These are phyloP conservation scores for Chaenocephalus aceratus DNA, from an alignment of 2,113 vertebrate species.

Conservation along the genomic window DNA sequence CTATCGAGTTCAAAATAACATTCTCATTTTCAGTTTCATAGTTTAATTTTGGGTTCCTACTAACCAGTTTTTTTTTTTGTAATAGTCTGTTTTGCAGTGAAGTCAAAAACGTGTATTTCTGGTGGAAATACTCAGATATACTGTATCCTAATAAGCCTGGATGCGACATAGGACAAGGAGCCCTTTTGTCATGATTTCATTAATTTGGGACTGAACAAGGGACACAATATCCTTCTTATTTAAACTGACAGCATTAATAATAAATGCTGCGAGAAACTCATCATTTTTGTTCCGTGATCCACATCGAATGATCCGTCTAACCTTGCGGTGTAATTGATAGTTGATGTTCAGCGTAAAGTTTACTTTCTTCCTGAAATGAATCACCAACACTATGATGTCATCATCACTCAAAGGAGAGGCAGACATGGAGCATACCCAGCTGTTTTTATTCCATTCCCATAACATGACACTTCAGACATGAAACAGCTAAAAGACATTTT, in stretches of 20 bases:
- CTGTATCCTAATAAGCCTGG: too few species aligned
- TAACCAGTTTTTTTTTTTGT: too few species aligned
- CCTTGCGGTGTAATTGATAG: background rate
- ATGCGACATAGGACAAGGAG: too few species aligned
- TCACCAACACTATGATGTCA: background rate
- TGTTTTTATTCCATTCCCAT: constrained; percentile 58
- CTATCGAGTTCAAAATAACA: background rate
- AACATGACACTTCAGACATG: constrained; percentile 40
- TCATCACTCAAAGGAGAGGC: background rate
- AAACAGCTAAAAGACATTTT: constrained; percentile 31
- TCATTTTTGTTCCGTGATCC: constrained; percentile 11
- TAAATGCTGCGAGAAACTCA: background rate
- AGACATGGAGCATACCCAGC: constrained; percentile 11
- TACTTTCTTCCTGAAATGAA: background rate
- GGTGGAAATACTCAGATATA: too few species aligned
- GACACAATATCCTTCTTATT: background rate
- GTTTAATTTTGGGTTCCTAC: too few species aligned
- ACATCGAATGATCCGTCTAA: background rate
- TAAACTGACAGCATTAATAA: background rate
- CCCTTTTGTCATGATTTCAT: too few species aligned
- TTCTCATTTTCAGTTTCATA: too few species aligned
- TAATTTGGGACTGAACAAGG: background rate
- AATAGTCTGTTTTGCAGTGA: too few species aligned
- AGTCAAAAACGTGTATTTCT: too few species aligned
- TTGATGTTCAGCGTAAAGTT: too few species aligned